A percentile compares a stretch with the other conserved stretches of the same genome.
phyloP scores from a whole-genome alignment of 2,797 vertebrate species.

The Myotis findleyi region DNA sequence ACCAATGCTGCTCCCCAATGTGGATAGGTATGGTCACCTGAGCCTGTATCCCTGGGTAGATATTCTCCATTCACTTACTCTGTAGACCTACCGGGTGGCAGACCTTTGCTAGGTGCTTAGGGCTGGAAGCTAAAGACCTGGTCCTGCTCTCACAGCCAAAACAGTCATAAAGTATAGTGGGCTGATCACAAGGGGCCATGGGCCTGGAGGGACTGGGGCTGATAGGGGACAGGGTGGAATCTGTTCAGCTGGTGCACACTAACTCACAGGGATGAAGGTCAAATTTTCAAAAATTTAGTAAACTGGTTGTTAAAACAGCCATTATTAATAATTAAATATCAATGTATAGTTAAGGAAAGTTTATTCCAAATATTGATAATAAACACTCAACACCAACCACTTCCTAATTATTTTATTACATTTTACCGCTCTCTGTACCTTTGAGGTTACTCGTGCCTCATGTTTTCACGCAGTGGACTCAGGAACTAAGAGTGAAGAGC shows the following conservation, averaged over 20 bases:
- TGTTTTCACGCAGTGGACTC: fast-evolving
- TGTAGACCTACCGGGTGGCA: background rate
- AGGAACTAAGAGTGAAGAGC: background rate
- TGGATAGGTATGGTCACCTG: background rate
- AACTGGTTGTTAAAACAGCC: background rate
- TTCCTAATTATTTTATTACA: background rate
- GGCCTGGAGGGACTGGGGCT: background rate
- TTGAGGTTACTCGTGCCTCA: fast-evolving
- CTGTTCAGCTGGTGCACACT: fast-evolving
- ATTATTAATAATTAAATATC: background rate
- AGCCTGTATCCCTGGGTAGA: background rate
- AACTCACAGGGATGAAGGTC: background rate
- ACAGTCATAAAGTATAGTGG: fast-evolving
- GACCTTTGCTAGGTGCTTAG: background rate
- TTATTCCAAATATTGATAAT: background rate
- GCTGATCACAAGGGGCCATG: fast-evolving
- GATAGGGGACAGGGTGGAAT: fast-evolving
- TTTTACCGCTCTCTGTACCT: fast-evolving
- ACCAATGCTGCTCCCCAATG: background rate
- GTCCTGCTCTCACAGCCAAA: too few species aligned
- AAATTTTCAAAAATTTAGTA: background rate
- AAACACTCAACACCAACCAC: background rate
- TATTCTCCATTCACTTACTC: background rate
- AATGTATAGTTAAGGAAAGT: too few species aligned
- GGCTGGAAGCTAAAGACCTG: background rate